Base-by-base conservation (phyloP, 1,140 invertebrate species). In the Drosophila hydei region DNA sequence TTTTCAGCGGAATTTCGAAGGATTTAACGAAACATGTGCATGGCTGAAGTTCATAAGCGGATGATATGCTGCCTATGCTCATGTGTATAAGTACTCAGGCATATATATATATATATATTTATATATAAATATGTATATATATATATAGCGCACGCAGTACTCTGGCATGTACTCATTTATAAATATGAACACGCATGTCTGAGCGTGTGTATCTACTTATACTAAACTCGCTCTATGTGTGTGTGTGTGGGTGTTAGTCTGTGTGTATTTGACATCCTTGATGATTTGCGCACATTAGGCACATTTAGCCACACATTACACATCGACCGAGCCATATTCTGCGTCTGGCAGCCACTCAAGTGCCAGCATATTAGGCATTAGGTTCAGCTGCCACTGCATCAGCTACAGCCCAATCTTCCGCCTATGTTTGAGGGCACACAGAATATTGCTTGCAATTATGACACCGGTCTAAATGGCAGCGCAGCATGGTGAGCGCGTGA, bases 261-360 rank as follows among this genome's bases (percentile, higher is more conserved):
- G 21, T 36, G 25, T 64, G 60, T 33, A 30, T 40, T 64, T 64
- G 51, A 64, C 36, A 51, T 56, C 42, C 52, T 63, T 56, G 51
- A 50, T 64, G 51, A 71, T 56, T 63, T 71, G 61, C 43, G 45
- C 61, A 63, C 51, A 55, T 43, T 63, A 70, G 40, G 43, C 51
- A 50, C 18, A 56, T 56, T 21, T n/a, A 36, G 4, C 50, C 27
- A 8, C 14, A 16, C 27, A 7, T 9, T 5, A 2, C 27, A 23
- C 30, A 36, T n/a, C 7, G 50, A 11, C 12, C 5, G 4, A 36
- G 27, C 16, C 14, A 21, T 21, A 23, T 16, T 21, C 61, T 63
- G 61, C 40, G 12, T 19, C 3, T 61, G 58, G 48, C 43, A 70
- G 50, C 50, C 23, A 21, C 67, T 70, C 59, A 63, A 70, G 59